A percentile compares a stretch with the other conserved stretches of the same genome.
Evolutionary conservation across 2,797 vertebrate species (phyloP).

Genomic region (Simalia tracyae): DNA sequence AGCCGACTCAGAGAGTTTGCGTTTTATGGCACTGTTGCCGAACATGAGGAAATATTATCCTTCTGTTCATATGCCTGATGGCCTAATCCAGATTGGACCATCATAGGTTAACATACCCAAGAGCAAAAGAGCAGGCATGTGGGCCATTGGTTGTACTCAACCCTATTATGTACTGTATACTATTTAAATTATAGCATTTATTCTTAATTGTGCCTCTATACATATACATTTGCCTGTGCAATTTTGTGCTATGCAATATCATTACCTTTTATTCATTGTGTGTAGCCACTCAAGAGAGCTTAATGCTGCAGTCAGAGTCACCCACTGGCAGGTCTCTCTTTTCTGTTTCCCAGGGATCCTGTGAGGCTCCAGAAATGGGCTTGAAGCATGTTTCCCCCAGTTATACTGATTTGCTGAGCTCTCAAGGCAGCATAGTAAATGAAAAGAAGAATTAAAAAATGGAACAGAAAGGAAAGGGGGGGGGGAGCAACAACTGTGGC

Average conservation of each 20-base stretch:
- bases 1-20: background rate
- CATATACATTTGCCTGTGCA: background rate
- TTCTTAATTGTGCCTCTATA: background rate
- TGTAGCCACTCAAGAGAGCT: background rate
- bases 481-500: background rate
- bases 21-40: background rate
- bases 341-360: background rate
- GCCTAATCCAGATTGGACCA: background rate
- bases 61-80: background rate
- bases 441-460: slow-evolving; percentile 16
- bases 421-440: slow-evolving; percentile 9
- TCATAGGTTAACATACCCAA: background rate
- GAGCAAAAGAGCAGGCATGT: background rate
- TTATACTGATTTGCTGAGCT: slow-evolving; percentile 20
- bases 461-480: background rate
- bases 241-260: background rate
- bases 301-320: background rate
- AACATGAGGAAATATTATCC: background rate
- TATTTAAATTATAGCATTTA: background rate
- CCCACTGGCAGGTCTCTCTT: background rate
- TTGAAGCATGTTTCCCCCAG: background rate
- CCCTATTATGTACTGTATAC: background rate
- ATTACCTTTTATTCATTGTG: background rate
- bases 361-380: background rate
- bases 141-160: background rate